These are phyloP conservation scores for Pelobates fuscus DNA, from an alignment of 2,113 vertebrate genomes.

Conservation along the genomic window DNA sequence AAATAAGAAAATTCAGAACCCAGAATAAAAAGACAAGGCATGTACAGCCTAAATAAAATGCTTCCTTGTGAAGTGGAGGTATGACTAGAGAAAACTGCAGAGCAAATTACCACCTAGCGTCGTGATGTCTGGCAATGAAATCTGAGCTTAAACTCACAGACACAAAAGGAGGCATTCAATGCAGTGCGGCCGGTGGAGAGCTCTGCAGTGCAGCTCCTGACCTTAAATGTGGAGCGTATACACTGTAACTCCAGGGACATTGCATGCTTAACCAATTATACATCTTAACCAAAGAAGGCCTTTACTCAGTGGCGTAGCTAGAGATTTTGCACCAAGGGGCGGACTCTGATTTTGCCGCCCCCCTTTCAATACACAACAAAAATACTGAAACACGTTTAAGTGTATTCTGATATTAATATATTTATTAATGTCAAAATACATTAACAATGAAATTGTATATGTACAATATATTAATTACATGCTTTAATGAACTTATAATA, in stretches of 20 bases:
- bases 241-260: not conserved
- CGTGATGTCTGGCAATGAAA: conserved; percentile 19
- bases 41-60: not conserved
- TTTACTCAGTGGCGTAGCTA: not conserved
- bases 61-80: not conserved
- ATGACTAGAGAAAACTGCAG: conserved; percentile 1
- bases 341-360: too few relatives aligned
- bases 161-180: conserved; percentile 50
- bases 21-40: too few relatives aligned
- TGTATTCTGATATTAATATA: too few relatives aligned
- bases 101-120: not conserved
- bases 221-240: not conserved
- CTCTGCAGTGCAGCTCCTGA: not conserved
- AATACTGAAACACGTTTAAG: too few relatives aligned
- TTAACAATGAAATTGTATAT: too few relatives aligned
- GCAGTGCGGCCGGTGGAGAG: not conserved
- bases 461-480: too few relatives aligned
- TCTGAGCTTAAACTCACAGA: conserved; percentile 32
- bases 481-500: too few relatives aligned
- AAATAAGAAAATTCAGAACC: too few relatives aligned
- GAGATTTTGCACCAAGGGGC: too few relatives aligned
- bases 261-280: conserved; percentile 2
- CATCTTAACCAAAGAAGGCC: not conserved
- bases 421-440: too few relatives aligned
- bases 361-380: too few relatives aligned